phyloP scores from a whole-genome alignment of 2,797 vertebrate species.

The Aratinga solstitialis region DNA sequence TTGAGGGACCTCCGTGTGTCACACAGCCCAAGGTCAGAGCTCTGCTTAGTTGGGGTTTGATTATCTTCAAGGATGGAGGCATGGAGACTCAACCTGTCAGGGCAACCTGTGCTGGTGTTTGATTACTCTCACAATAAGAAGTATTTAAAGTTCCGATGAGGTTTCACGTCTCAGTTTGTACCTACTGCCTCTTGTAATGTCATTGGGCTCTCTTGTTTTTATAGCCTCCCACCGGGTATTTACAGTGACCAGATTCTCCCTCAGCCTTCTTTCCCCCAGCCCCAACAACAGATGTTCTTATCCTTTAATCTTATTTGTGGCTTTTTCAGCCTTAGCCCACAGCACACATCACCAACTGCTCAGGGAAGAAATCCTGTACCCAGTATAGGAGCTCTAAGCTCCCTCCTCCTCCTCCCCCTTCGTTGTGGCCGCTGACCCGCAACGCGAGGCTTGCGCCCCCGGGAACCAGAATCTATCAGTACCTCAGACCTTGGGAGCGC shows the following conservation, averaged over 20 bases:
- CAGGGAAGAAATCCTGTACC: neutral
- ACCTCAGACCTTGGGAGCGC: neutral
- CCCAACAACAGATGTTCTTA: neutral
- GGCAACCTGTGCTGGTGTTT: neutral
- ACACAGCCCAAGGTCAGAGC: neutral
- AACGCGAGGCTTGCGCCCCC: rapidly evolving
- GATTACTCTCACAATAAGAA: neutral
- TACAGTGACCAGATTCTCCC: rapidly evolving
- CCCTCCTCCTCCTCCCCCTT: neutral
- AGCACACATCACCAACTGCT: neutral
- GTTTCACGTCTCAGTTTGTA: neutral
- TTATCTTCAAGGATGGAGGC: neutral
- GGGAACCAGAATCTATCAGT: rapidly evolving
- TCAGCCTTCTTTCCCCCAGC: neutral
- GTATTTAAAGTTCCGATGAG: no score
- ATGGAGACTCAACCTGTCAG: neutral
- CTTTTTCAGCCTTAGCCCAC: neutral
- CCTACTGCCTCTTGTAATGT: neutral
- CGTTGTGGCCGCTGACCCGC: no score
- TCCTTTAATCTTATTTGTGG: constrained; percentile 27
- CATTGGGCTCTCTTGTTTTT: no score
- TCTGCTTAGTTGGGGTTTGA: neutral
- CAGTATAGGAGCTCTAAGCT: rapidly evolving
- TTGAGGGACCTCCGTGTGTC: neutral
- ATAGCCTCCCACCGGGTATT: no score